A percentile compares a stretch with the other conserved stretches of the same genome.
These are phyloP conservation scores for Acrobasis consociella DNA, from an alignment of 2,888 invertebrate genomes.

Conservation along the genomic window DNA sequence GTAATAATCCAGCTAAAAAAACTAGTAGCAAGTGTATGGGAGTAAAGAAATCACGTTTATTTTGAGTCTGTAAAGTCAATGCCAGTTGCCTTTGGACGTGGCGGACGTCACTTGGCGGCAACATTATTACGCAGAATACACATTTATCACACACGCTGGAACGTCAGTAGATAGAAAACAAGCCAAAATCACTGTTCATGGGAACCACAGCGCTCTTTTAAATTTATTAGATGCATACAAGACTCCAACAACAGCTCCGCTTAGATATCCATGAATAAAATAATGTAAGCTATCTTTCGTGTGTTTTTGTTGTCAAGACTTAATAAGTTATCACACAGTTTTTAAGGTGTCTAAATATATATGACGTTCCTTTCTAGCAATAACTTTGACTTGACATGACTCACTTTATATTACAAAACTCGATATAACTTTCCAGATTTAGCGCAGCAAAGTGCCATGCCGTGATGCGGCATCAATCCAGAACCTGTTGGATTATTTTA, in stretches of 20 bases:
- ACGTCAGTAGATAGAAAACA: neutral
- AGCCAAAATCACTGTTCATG: neutral
- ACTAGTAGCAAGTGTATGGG: conserved; percentile 43
- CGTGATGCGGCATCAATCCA: too few relatives aligned
- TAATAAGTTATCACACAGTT: too few relatives aligned
- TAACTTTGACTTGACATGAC: too few relatives aligned
- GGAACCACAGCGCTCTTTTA: neutral
- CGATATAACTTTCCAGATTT: too few relatives aligned
- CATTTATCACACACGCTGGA: conserved; percentile 5
- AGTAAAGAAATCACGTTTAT: conserved; percentile 66
- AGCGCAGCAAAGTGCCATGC: too few relatives aligned
- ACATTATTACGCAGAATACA: conserved; percentile 5
- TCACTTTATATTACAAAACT: too few relatives aligned
- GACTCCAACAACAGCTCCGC: neutral
- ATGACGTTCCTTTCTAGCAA: too few relatives aligned
- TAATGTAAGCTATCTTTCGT: too few relatives aligned
- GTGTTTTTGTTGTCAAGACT: too few relatives aligned
- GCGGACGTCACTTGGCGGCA: conserved; percentile 26
- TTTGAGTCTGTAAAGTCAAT: conserved; percentile 64
- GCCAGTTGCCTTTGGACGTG: conserved; percentile 47
- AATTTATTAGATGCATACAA: neutral
- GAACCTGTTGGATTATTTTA: too few relatives aligned
- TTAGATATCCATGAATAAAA: too few relatives aligned
- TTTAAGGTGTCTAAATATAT: too few relatives aligned
- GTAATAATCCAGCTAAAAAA: conserved; percentile 47